Base-by-base conservation (phyloP, 2,888 invertebrate species). In the Cabera pusaria region DNA sequence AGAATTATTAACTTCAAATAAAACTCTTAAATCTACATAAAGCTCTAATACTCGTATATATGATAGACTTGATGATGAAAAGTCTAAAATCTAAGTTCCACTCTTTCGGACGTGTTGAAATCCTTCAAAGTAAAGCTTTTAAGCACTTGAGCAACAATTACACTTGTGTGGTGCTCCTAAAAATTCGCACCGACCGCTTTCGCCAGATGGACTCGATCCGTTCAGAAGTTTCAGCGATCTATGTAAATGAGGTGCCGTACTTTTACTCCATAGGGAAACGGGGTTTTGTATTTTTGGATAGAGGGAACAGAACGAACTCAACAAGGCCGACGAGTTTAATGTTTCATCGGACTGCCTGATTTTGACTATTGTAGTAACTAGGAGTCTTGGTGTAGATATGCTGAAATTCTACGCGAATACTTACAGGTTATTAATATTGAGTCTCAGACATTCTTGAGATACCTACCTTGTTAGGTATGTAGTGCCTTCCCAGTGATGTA, bases 91-190 rank as follows among this genome's bases (percentile, higher is more conserved):
- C 49, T 51, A 56, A 56, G 49, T 52, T 60, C 41, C 26, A 38
- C 47, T 52, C 52, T 52, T 45, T 43, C 59, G 64, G 63, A 63
- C 59, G 58, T 70, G 67, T 68, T 59, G 56, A 64, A 67, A 63
- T 59, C 60, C 54, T 64, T 57, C 52, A 63, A 71, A 71, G 69
- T 66, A 73, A 76, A 79, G 78, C 78, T 78, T 80, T 79, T 73
- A 77, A 73, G 61, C 73, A 67, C 76, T 79, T 56, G 63, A 76
- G 61, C 61, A 57, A 64, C 69, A 76, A 76, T 80, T 73, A 74
- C 67, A 69, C 61, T 56, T 46, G 53, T 55, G 58, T 57, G 60
- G 58, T 57, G 60, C 61, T 62, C 52, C 60, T 59, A 69, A 74
- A 70, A 70, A 67, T 72, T 67, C 62, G 54, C 61, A 62, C 61